phyloP scores from a whole-genome alignment of 2,888 invertebrate species.

The Abscondita cerata region DNA sequence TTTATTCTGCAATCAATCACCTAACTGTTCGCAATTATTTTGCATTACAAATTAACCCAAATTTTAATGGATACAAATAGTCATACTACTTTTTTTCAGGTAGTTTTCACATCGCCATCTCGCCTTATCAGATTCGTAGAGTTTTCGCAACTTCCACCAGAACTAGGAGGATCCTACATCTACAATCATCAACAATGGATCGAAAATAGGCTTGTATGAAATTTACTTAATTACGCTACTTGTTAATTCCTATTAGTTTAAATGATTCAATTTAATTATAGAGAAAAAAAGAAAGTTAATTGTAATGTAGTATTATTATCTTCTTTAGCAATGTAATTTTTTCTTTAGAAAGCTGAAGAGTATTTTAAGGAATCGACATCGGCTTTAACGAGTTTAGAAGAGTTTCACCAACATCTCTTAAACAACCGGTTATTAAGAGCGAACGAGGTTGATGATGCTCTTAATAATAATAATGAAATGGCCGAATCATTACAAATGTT shows the following conservation, averaged over 20 bases:
- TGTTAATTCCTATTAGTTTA: not conserved
- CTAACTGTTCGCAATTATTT: too few relatives aligned
- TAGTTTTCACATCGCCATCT: slow-evolving; percentile 72
- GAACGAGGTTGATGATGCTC: slow-evolving; percentile 64
- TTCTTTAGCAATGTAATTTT: not conserved
- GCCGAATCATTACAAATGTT: slow-evolving; percentile 61
- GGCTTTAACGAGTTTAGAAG: slow-evolving; percentile 67
- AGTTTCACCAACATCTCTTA: slow-evolving; percentile 65
- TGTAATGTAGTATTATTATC: too few relatives aligned
- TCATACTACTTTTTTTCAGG: slow-evolving; percentile 61
- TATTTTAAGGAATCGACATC: slow-evolving; percentile 68
- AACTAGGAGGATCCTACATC: slow-evolving; percentile 73
- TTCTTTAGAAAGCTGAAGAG: slow-evolving; percentile 70
- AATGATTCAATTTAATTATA: not conserved
- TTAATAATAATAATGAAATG: slow-evolving; percentile 63
- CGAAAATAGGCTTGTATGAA: slow-evolving; percentile 74
- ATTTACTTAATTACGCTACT: slow-evolving; percentile 17
- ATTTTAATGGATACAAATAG: too few relatives aligned
- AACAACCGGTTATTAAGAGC: slow-evolving; percentile 63
- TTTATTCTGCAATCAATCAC: too few relatives aligned
- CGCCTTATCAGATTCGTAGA: slow-evolving; percentile 75
- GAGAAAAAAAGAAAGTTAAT: too few relatives aligned
- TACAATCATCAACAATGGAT: slow-evolving; percentile 81
- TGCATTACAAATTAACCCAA: too few relatives aligned
- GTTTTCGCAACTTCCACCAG: slow-evolving; percentile 71